Evolutionary conservation across 2,888 invertebrate genomes (phyloP), one percentile per base, ranked within the genome.

Genomic region (Schizaphis graminum): DNA sequence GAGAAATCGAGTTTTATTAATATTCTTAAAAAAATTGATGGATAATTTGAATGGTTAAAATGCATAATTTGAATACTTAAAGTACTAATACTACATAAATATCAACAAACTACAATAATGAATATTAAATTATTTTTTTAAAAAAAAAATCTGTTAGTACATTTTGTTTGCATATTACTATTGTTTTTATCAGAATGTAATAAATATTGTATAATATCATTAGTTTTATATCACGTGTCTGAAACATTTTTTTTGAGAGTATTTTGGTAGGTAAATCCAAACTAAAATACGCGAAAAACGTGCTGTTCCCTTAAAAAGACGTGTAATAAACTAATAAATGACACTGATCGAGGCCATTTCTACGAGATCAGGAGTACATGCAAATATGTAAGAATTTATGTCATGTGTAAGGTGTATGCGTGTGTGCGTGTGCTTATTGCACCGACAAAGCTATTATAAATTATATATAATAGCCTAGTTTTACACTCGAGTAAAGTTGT

Each of bases 381-480:
- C n/a, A 67, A 67, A 67, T 67, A n/a, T n/a, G n/a, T 67, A 67
- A 67, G 16, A n/a, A n/a, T 67, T 67, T 67, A 67, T 67, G n/a
- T n/a, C 16, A n/a, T 67, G 67, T 67, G 67, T n/a, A 13, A 67
- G 16, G 67, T 67, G 67, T 67, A 67, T n/a, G 13, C 67, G 67
- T 67, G 67, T 67, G 67, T n/a, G 0, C 67, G n/a, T n/a, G n/a
- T 67, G 61, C 67, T 67, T 67, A 67, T 67, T 67, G 4, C 5
- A 67, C 67, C 67, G 67, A 67, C 67, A 67, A 67, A 67, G 67
- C n/a, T 16, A 67, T 67, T 67, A 67, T 67, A 67, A 67, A n/a
- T 67, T 67, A 67, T n/a, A n/a, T n/a, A n/a, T n/a, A 67, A n/a
- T 67, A n/a, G 67, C 67, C 67, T 67, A 67, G n/a, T 67, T n/a